phyloP scores from a whole-genome alignment of 2,888 invertebrate genomes.

The Empis livida region DNA sequence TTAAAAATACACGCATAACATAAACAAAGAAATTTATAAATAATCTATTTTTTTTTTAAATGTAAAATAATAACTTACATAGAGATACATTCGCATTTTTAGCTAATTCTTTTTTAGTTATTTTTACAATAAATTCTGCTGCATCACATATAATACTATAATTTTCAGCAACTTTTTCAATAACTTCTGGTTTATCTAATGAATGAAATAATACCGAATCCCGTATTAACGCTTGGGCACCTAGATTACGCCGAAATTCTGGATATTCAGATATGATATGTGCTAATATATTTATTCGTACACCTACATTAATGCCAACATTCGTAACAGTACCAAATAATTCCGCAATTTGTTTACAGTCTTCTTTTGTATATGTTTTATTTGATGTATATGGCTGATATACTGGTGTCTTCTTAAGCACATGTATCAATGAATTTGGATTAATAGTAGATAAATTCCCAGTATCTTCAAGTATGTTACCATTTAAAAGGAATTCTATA shows the following conservation, averaged over 20 bases:
- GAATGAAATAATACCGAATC: slow-evolving; percentile 57
- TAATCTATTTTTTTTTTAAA: neutral
- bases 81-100: slow-evolving; percentile 17
- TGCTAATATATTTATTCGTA: slow-evolving; percentile 40
- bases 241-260: slow-evolving; percentile 51
- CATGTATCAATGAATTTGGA: slow-evolving; percentile 42
- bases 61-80: neutral
- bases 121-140: slow-evolving; percentile 37
- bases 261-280: slow-evolving; percentile 55
- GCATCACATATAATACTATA: slow-evolving; percentile 58
- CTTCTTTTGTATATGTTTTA: slow-evolving; percentile 13
- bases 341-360: slow-evolving; percentile 8
- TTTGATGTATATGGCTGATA: slow-evolving; percentile 18
- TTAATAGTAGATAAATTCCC: slow-evolving; percentile 42
- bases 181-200: slow-evolving; percentile 49
- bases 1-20: too few relatives aligned
- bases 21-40: too few relatives aligned
- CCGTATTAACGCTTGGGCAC: slow-evolving; percentile 56
- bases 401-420: slow-evolving; percentile 33
- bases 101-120: slow-evolving; percentile 31
- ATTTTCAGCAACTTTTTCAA: slow-evolving; percentile 47
- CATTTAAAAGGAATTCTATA: slow-evolving; percentile 53
- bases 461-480: slow-evolving; percentile 46
- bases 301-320: slow-evolving; percentile 35
- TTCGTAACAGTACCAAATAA: slow-evolving; percentile 28